phyloP scores from a whole-genome alignment of 2,797 vertebrate genomes.

The Phoebastria nigripes region DNA sequence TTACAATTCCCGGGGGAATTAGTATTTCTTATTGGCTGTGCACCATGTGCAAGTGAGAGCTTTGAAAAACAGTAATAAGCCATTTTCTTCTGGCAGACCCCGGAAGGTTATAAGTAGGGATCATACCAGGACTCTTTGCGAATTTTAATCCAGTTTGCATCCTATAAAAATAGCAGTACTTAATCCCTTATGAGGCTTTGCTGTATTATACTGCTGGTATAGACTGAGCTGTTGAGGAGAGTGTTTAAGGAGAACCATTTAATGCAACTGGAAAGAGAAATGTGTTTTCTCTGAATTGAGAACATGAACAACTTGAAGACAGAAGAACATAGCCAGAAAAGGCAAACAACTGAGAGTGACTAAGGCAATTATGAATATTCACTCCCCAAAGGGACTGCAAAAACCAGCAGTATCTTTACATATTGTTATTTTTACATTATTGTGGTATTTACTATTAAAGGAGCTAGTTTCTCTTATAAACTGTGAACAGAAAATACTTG shows the following conservation, averaged over 20 bases:
- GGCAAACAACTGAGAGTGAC: background rate
- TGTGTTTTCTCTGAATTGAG: background rate
- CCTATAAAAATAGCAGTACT: conserved; percentile 11
- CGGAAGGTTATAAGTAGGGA: background rate
- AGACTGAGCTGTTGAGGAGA: background rate
- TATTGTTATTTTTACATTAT: background rate
- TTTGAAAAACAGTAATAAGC: background rate
- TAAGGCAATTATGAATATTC: conserved; percentile 20
- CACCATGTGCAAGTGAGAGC: background rate
- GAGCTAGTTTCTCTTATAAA: background rate
- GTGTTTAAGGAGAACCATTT: background rate
- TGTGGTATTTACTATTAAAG: background rate
- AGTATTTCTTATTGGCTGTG: background rate
- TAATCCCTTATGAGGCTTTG: background rate
- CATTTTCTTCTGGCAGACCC: background rate
- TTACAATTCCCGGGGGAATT: background rate
- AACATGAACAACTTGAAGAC: background rate
- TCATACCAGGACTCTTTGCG: background rate
- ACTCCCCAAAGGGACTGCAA: background rate
- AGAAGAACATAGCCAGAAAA: conserved; percentile 1
- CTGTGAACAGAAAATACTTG: background rate
- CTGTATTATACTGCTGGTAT: background rate
- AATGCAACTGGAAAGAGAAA: background rate
- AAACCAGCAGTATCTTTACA: background rate
- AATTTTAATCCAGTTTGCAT: conserved; percentile 39